Evolutionary conservation across 1,140 invertebrate genomes (phyloP), one percentile per base, ranked within the genome.

Genomic region (Heliconius hermathena): DNA sequence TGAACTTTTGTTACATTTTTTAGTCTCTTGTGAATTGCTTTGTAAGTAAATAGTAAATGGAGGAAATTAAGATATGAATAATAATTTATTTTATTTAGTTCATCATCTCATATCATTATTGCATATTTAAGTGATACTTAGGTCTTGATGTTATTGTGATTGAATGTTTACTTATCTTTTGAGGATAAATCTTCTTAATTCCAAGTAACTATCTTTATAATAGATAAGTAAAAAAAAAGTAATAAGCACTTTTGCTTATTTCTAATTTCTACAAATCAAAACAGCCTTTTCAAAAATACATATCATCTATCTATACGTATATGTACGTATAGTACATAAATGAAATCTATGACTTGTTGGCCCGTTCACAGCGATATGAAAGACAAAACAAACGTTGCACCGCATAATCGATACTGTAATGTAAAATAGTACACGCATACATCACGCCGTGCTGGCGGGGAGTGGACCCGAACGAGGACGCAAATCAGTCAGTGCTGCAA

Each of bases 401-500:
- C 71, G 74, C 71, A 80, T 76, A 84, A 81, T 81, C 79, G 71
- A 79, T 82, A 82, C 77, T 73, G 74, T 80, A 75, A 82, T 84
- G 80, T 84, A 84, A 82, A 80, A 80, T 80, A 80, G 79, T 76
- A 80, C 78, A 82, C 83, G 80, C 82, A 83, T 85, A 78, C 80
- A 84, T 87, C 80, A 86, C 80, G 79, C 83, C 80, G 83, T 83
- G 81, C 79, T 80, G 54, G 83, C 78, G 74, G 85, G 82, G 82
- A 77, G 81, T 3, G 26, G 81, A 60, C 20, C 77, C 49, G 41
- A 54, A 73, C 80, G 87, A 88, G 60, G 60, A 87, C 88, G 89
- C 84, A 89, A 85, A 88, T 88, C 85, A 85, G 83, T 89, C 87
- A 89, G 83, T 84, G 81, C 75, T 78, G 76, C 85, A 87, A 87